Conservation (phyloP, 1,140 invertebrate species). For the Dolichoris vasculosae region DNA sequence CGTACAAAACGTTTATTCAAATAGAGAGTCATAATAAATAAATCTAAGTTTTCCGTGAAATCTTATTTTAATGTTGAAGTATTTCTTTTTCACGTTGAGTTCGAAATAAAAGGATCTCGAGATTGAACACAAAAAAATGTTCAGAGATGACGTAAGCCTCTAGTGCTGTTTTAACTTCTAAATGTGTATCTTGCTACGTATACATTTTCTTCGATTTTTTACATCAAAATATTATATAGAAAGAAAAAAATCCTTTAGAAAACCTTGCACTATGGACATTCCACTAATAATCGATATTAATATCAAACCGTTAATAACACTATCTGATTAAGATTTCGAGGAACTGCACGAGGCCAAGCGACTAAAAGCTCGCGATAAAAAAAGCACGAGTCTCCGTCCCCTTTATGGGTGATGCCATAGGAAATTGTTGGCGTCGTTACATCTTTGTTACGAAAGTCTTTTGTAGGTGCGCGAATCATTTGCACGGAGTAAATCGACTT, state of each 20-base stretch:
- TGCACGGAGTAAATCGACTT: not conserved
- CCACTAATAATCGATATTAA: not conserved
- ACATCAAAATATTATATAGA: not conserved
- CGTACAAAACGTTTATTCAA: not conserved
- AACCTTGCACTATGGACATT: too few relatives aligned
- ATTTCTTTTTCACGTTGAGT: too few relatives aligned
- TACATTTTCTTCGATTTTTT: not conserved
- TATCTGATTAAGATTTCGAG: too few relatives aligned
- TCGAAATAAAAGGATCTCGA: not conserved
- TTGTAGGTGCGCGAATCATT: not conserved
- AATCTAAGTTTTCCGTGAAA: too few relatives aligned
- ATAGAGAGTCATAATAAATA: not conserved
- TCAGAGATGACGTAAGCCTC: not conserved
- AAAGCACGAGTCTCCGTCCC: too few relatives aligned
- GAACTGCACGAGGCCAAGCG: not conserved
- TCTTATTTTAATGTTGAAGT: too few relatives aligned
- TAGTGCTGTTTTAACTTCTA: not conserved
- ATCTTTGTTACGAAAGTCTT: conserved; percentile 16
- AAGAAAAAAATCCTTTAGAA: not conserved
- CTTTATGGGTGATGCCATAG: not conserved
- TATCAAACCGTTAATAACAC: too few relatives aligned
- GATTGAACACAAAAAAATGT: not conserved
- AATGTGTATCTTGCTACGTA: too few relatives aligned
- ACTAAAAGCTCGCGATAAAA: not conserved
- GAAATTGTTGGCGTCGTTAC: not conserved